Percentiles rank a stretch among this genome's conserved stretches.
Evolutionary conservation across 1,140 invertebrate genomes (phyloP).

Genomic region (Cepaea nemoralis): DNA sequence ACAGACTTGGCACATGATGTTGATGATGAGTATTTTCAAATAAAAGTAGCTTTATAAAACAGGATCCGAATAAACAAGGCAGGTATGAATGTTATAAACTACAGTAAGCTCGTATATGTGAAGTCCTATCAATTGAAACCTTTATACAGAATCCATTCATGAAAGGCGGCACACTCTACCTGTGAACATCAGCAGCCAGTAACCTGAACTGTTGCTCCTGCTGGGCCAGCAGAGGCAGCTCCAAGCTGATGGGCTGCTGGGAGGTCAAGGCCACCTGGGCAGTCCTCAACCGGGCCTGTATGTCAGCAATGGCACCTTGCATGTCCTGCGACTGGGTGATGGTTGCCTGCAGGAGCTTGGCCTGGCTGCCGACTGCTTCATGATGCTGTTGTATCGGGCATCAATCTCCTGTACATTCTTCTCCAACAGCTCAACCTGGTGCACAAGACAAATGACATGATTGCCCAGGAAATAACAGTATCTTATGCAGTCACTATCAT

Average conservation of each 20-base stretch:
- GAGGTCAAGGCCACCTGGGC: conserved; percentile 83
- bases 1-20: too few species aligned
- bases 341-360: conserved; percentile 78
- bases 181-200: conserved; percentile 75
- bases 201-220: conserved; percentile 87
- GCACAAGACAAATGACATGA: not conserved
- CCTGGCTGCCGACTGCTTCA: conserved; percentile 72
- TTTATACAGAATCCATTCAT: not conserved
- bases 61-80: too few species aligned
- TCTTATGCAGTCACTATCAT: not conserved
- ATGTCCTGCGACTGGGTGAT: conserved; percentile 94
- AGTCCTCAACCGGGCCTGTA: conserved; percentile 86
- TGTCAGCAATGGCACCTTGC: conserved; percentile 89
- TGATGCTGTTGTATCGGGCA: conserved; percentile 78
- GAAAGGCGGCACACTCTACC: not conserved
- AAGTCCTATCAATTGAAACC: too few species aligned
- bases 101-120: too few species aligned
- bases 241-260: conserved; percentile 86
- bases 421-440: conserved; percentile 83
- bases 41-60: too few species aligned
- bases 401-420: conserved; percentile 84
- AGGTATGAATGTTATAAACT: too few species aligned
- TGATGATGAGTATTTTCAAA: too few species aligned
- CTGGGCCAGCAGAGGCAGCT: conserved; percentile 89
- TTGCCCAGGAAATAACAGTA: not conserved